These are phyloP conservation scores for Lepidurus packardi DNA, from an alignment of 1,140 invertebrate genomes.

Conservation along the genomic window DNA sequence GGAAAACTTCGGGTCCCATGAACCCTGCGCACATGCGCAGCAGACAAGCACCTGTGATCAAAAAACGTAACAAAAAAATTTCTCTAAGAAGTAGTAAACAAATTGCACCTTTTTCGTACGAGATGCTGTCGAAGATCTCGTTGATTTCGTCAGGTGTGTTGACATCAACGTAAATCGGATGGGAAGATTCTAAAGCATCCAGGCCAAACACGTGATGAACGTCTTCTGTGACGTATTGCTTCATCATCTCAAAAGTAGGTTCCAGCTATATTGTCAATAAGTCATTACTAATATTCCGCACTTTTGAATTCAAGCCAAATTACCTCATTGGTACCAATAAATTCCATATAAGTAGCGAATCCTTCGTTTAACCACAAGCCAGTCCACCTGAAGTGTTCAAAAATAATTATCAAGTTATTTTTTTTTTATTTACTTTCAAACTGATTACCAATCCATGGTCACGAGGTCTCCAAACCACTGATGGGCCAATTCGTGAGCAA, in stretches of 20 bases:
- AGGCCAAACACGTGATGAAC: slow-evolving; percentile 74
- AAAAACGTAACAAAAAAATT: background rate
- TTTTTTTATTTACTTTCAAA: slow-evolving; percentile 13
- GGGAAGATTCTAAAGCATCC: slow-evolving; percentile 79
- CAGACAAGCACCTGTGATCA: slow-evolving; percentile 67
- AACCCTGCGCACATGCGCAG: slow-evolving; percentile 93
- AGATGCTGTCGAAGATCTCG: slow-evolving; percentile 90
- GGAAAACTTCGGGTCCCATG: slow-evolving; percentile 73
- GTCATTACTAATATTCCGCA: background rate
- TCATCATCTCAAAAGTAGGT: slow-evolving; percentile 69
- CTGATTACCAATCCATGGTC: slow-evolving; percentile 44
- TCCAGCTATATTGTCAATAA: slow-evolving; percentile 52
- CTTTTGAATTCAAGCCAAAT: slow-evolving; percentile 36
- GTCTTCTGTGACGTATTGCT: slow-evolving; percentile 75
- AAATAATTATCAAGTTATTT: slow-evolving; percentile 42
- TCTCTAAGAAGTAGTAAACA: background rate
- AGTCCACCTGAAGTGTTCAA: slow-evolving; percentile 50
- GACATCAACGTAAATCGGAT: slow-evolving; percentile 83
- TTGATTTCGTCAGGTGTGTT: slow-evolving; percentile 83
- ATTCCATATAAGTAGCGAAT: slow-evolving; percentile 47
- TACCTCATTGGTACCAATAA: slow-evolving; percentile 40
- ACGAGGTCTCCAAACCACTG: slow-evolving; percentile 59
- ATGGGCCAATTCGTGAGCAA: slow-evolving; percentile 49
- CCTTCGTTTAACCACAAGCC: slow-evolving; percentile 51
- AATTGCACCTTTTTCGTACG: slow-evolving; percentile 73